Percentiles rank a stretch among this genome's conserved stretches.
Conservation (phyloP, 1,140 invertebrate species). For the Akabosia matsudoensis region DNA sequence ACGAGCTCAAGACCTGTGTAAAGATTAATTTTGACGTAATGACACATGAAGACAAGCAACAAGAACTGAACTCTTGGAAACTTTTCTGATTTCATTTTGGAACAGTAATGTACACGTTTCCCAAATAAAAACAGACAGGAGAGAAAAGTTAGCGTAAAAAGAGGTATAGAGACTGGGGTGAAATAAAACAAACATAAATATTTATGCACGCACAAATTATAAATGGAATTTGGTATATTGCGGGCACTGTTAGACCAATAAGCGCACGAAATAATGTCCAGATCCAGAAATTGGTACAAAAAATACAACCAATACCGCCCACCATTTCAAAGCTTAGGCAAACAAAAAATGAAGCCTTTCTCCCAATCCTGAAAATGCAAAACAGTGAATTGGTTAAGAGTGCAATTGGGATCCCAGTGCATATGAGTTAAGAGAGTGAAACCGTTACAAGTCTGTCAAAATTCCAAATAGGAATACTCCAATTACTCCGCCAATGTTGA, state of each 20-base stretch:
- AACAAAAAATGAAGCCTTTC: constrained; percentile 74
- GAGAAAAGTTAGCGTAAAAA: not conserved
- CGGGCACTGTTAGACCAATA: constrained; percentile 82
- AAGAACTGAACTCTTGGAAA: constrained; percentile 17
- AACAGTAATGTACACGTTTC: constrained; percentile 5
- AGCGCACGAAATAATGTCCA: constrained; percentile 74
- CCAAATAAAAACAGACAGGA: not conserved
- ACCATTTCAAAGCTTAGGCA: constrained; percentile 71
- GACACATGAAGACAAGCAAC: constrained; percentile 36
- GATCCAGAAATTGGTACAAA: constrained; percentile 71
- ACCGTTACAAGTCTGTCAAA: constrained; percentile 72
- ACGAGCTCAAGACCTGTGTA: constrained; percentile 79
- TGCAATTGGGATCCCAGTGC: constrained; percentile 20
- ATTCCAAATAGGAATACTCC: constrained; percentile 80
- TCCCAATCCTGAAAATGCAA: constrained; percentile 61
- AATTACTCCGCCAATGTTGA: constrained; percentile 78
- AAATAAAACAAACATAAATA: too few species aligned
- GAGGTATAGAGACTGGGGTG: too few species aligned
- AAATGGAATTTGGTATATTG: constrained; percentile 91
- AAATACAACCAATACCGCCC: constrained; percentile 72
- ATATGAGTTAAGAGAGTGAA: too few species aligned
- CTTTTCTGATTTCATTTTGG: not conserved
- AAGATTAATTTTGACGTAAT: constrained; percentile 24
- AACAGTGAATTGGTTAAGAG: constrained; percentile 13
- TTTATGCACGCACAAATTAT: constrained; percentile 75